phyloP scores from a whole-genome alignment of 35 echinoderm and acorn worm species.

The Ophioderma brevispina region DNA sequence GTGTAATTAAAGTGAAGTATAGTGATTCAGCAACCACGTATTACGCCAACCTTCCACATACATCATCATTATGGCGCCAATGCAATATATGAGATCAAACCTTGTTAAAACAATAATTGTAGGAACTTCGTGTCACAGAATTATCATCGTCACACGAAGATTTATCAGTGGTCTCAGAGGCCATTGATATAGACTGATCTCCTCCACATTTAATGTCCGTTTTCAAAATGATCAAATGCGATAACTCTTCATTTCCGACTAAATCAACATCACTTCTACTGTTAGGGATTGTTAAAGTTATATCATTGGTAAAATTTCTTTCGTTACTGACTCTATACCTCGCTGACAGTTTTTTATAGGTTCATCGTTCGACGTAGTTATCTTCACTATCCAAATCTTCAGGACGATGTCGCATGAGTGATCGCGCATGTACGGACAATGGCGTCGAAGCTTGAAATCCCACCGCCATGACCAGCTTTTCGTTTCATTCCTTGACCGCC shows the following conservation, averaged over 20 bases:
- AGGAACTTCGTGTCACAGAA: conserved; percentile 44
- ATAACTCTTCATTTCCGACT: background rate
- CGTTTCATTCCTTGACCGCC: too few relatives aligned
- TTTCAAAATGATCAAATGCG: background rate
- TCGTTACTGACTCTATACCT: background rate
- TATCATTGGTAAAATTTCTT: background rate
- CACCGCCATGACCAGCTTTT: too few relatives aligned
- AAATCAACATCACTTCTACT: conserved; percentile 1
- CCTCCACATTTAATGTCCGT: background rate
- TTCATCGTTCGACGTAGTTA: background rate
- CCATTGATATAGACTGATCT: background rate
- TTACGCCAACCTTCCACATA: conserved; percentile 76
- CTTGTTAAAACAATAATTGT: conserved; percentile 64
- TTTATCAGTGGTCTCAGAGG: background rate
- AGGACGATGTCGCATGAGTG: background rate
- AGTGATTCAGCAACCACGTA: conserved; percentile 65
- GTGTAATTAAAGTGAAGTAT: conserved; percentile 93
- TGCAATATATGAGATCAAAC: conserved; percentile 62
- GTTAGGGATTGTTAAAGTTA: background rate
- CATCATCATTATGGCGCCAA: conserved; percentile 63
- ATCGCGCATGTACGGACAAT: background rate
- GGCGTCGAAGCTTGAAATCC: background rate
- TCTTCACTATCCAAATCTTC: background rate
- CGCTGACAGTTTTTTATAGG: background rate
- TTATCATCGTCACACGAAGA: background rate